Conservation (phyloP, 2,888 invertebrate species). For the Harmothoe impar region DNA sequence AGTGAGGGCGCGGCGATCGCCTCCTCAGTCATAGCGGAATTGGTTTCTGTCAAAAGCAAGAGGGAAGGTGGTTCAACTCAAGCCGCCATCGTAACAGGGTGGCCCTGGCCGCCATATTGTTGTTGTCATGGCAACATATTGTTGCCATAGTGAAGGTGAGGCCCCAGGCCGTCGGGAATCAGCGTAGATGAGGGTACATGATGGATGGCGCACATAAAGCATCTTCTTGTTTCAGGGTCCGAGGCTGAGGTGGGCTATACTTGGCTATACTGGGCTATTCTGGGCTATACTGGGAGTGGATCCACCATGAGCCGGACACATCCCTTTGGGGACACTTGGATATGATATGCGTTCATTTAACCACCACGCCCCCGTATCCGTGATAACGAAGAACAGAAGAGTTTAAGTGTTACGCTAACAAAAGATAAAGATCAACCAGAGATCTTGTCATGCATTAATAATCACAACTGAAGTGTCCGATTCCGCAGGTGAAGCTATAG, state of each 20-base stretch:
- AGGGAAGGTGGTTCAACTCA: constrained; percentile 8
- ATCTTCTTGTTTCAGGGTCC: neutral
- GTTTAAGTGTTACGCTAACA: too few relatives aligned
- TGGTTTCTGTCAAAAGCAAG: constrained; percentile 55
- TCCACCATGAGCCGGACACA: too few relatives aligned
- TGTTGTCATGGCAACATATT: constrained; percentile 52
- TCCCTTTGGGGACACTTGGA: too few relatives aligned
- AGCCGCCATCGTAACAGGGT: neutral
- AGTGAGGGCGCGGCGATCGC: neutral
- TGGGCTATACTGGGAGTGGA: too few relatives aligned
- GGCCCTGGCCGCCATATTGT: constrained; percentile 7
- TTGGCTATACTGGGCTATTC: too few relatives aligned
- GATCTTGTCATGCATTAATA: too few relatives aligned
- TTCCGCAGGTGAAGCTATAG: too few relatives aligned
- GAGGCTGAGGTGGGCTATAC: neutral
- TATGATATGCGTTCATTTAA: too few relatives aligned
- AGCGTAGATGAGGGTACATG: neutral
- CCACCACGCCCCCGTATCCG: too few relatives aligned
- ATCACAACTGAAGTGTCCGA: too few relatives aligned
- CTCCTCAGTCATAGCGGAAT: constrained; percentile 18
- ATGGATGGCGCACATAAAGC: constrained; percentile 23
- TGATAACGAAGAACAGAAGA: too few relatives aligned
- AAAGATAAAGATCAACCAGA: too few relatives aligned
- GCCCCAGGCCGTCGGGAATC: neutral
- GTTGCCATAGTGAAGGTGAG: constrained; percentile 38